phyloP scores from a whole-genome alignment of 2,113 vertebrate species.

The Sapayoa aenigma region DNA sequence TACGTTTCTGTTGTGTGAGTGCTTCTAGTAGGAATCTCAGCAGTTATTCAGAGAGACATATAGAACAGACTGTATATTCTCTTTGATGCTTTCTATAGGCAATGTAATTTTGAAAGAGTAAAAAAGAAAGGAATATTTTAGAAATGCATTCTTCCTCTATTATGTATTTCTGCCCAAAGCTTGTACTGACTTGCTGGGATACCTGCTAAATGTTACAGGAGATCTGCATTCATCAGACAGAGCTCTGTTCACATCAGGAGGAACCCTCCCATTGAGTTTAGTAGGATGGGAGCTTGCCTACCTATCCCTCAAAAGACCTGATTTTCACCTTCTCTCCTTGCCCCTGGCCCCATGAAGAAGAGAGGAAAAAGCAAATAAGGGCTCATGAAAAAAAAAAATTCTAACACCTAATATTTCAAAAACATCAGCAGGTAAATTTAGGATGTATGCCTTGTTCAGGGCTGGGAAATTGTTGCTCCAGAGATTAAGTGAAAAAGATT shows the following conservation, averaged over 20 bases:
- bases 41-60: not conserved
- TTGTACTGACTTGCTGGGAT: not conserved
- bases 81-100: not conserved
- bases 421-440: not conserved
- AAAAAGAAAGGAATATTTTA: not conserved
- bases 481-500: not conserved
- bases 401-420: not conserved
- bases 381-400: not conserved
- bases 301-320: not conserved
- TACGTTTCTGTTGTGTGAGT: not conserved
- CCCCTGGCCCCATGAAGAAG: not conserved
- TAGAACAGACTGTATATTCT: not conserved
- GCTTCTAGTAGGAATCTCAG: not conserved
- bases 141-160: not conserved
- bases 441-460: not conserved
- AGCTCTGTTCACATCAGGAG: not conserved
- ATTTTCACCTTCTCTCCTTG: constrained; percentile 4
- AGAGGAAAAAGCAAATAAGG: not conserved
- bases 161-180: constrained; percentile 10
- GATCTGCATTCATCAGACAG: not conserved
- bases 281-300: not conserved
- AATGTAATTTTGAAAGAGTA: not conserved
- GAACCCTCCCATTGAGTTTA: not conserved
- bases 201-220: not conserved
- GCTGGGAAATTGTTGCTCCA: not conserved